Conservation (phyloP, 2,113 vertebrate genomes). For the Hypanus sabinus region DNA sequence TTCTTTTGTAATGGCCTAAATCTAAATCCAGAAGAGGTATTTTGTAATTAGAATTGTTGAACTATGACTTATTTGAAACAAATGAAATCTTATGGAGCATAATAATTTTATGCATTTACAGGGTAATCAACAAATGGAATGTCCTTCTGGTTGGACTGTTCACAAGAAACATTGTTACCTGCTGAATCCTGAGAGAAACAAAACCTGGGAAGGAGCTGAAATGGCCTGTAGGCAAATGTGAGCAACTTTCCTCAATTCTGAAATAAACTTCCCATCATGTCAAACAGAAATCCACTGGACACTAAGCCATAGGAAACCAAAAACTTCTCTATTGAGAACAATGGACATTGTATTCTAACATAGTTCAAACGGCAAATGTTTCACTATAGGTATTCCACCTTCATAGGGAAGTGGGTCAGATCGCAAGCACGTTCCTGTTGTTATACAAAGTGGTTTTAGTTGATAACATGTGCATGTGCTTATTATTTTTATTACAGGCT, state of each 20-base stretch:
- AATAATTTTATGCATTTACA: slow-evolving; percentile 18
- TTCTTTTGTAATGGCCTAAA: background rate
- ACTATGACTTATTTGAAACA: slow-evolving; percentile 6
- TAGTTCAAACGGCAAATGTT: background rate
- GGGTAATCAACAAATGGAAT: slow-evolving; percentile 44
- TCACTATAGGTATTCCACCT: background rate
- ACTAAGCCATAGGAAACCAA: background rate
- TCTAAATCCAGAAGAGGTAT: background rate
- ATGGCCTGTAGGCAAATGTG: slow-evolving; percentile 53
- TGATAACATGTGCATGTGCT: background rate
- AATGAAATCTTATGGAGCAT: background rate
- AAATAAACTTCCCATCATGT: background rate
- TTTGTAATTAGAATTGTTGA: background rate
- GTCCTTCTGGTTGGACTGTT: slow-evolving; percentile 50
- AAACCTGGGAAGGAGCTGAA: slow-evolving; percentile 55
- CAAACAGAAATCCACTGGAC: background rate
- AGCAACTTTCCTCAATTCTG: background rate
- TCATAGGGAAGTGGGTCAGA: background rate
- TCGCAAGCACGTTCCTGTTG: background rate
- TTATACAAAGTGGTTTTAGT: background rate
- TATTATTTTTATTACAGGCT: background rate
- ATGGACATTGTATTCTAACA: background rate
- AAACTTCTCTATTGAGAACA: background rate
- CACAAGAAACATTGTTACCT: slow-evolving; percentile 52
- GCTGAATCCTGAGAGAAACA: slow-evolving; percentile 45